Conservation (phyloP, 2,888 invertebrate species). For the Temnothorax ravouxi region DNA sequence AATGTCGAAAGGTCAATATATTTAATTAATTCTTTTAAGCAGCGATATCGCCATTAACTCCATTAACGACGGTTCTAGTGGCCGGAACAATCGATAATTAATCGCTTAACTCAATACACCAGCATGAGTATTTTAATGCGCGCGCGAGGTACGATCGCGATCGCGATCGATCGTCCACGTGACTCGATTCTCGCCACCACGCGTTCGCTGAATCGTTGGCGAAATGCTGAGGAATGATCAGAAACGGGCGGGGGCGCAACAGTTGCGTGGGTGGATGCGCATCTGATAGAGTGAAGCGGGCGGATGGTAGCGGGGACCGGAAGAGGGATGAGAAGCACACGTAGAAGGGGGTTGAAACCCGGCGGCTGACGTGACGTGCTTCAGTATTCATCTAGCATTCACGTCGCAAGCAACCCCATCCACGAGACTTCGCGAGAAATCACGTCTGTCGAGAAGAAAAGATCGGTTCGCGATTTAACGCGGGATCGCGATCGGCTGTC, state of each 20-base stretch:
- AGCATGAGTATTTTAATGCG: conserved; percentile 5
- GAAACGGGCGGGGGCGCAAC: conserved; percentile 83
- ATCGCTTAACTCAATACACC: conserved; percentile 18
- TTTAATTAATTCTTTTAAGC: conserved; percentile 53
- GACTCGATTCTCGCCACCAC: conserved; percentile 54
- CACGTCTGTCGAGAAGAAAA: background rate
- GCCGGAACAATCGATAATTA: conserved; percentile 33
- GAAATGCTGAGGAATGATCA: conserved; percentile 72
- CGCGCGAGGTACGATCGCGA: conserved; percentile 10
- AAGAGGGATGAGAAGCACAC: conserved; percentile 70
- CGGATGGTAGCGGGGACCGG: conserved; percentile 67
- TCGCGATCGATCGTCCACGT: conserved; percentile 68
- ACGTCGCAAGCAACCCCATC: conserved; percentile 72
- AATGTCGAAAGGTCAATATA: conserved; percentile 35
- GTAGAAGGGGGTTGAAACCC: conserved; percentile 77
- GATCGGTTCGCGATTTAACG: background rate
- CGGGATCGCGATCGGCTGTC: background rate
- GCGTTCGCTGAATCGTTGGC: conserved; percentile 42
- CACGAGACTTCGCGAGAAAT: conserved; percentile 29
- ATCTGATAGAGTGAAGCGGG: conserved; percentile 76
- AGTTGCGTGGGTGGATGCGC: conserved; percentile 86
- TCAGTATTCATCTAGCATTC: conserved; percentile 80
- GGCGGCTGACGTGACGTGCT: conserved; percentile 76
- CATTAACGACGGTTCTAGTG: conserved; percentile 4
- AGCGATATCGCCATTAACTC: conserved; percentile 33